These are phyloP conservation scores for Rhynchomys soricoides DNA, from an alignment of 2,113 vertebrate species.

Conservation along the genomic window DNA sequence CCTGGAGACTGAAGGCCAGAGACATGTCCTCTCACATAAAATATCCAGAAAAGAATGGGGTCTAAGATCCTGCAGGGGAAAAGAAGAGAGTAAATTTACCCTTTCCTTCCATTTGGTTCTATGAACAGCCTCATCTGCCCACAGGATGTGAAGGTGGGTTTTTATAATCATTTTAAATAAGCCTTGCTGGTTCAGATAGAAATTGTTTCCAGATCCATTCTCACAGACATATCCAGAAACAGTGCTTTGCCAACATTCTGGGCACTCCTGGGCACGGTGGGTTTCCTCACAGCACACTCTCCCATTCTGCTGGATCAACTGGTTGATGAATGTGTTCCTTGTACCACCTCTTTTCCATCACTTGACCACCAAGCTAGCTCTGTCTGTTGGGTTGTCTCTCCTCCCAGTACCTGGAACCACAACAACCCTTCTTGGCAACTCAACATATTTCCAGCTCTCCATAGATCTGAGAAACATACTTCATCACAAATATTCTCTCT, in stretches of 20 bases:
- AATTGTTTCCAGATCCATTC: not conserved
- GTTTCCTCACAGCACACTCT: not conserved
- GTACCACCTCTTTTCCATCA: not conserved
- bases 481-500: too few species aligned
- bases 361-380: not conserved
- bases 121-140: too few species aligned
- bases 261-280: not conserved
- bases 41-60: not conserved
- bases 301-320: not conserved
- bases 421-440: not conserved
- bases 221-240: not conserved
- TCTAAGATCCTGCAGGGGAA: not conserved
- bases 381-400: not conserved
- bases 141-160: too few species aligned
- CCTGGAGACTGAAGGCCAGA: not conserved
- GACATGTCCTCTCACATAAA: not conserved
- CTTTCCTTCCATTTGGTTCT: not conserved
- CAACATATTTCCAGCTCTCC: not conserved
- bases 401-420: not conserved
- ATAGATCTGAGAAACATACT: not conserved
- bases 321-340: rapidly evolving
- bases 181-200: not conserved
- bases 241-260: not conserved
- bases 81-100: too few species aligned
- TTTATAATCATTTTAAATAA: not conserved